Evolutionary conservation across 2,888 invertebrate genomes (phyloP), one percentile per base, ranked within the genome.

Genomic region (Dryocosmus kuriphilus): DNA sequence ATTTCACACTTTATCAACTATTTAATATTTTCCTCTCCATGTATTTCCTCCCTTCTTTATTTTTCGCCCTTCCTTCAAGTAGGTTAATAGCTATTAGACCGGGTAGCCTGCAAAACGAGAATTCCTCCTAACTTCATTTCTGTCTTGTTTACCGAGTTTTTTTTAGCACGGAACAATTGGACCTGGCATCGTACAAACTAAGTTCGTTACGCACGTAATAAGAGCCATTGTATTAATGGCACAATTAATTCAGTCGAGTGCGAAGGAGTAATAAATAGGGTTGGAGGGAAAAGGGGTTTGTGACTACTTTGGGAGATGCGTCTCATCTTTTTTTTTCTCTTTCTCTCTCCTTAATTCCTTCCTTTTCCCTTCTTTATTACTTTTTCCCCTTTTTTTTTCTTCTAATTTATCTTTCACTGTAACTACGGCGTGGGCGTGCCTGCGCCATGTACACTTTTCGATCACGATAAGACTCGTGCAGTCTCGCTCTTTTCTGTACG

Each of bases 351-450:
- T 73, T 76, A 60, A 22, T 57, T 41, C 74, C 46, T 35, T 22
- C 32, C 76, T 57, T 71, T 46, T 46, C 19, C 14, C 46, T 46
- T 19, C 32, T 77, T 61, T 74, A 16, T 46, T 14, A 16, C n/a
- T 51, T 8, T n/a, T n/a, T n/a, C 7, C 5, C 5, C 1, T 24
- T 24, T n/a, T 22, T 22, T 24, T 24, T 24, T 24, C 57, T 57
- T 65, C 38, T 73, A 73, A 73, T 76, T 46, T 71, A 71, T 78
- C 65, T 57, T 77, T 78, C 46, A 71, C 55, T 57, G 62, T 46
- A 63, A 24, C 51, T n/a, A 55, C 38, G 75, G 46, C 57, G 75
- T 60, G 41, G 74, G 74, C 71, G 74, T 74, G 76, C 78, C 78
- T 16, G 41, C 71, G 19, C 35, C 27, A 7, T 51, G 71, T 16